A percentile compares a stretch with the other conserved stretches of the same genome.
These are phyloP conservation scores for Drosophila pseudoobscura DNA, from an alignment of 1,140 invertebrate species.

Conservation along the genomic window DNA sequence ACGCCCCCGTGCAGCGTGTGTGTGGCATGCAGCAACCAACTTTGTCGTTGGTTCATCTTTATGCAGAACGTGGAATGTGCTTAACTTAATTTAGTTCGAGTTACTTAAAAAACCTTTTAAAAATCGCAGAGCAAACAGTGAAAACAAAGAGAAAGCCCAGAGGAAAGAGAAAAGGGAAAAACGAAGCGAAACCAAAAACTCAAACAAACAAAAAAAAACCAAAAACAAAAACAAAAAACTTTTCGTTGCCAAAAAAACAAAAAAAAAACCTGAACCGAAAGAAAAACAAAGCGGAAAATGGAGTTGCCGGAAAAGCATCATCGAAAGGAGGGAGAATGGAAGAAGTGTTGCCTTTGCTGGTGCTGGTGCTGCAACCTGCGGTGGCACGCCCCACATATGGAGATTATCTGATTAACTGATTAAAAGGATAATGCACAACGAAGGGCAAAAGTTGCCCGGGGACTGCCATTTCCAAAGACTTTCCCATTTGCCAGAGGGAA, in stretches of 20 bases:
- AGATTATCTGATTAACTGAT: slow-evolving; percentile 80
- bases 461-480: neutral
- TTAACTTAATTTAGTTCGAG: slow-evolving; percentile 79
- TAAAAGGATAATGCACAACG: slow-evolving; percentile 51
- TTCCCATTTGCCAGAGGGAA: neutral
- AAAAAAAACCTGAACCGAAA: neutral
- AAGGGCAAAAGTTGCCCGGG: neutral
- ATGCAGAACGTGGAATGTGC: slow-evolving; percentile 57
- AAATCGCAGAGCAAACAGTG: slow-evolving; percentile 43
- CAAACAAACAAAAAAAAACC: slow-evolving; percentile 29
- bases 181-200: slow-evolving; percentile 7
- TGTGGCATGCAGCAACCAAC: neutral
- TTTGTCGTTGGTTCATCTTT: slow-evolving; percentile 11
- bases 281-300: neutral
- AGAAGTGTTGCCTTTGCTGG: neutral
- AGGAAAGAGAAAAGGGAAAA: slow-evolving; percentile 16
- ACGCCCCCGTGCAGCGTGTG: slow-evolving; percentile 29
- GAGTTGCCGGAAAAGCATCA: neutral
- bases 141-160: slow-evolving; percentile 31
- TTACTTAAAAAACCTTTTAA: slow-evolving; percentile 81
- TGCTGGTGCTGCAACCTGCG: too few relatives aligned
- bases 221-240: neutral
- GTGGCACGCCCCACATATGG: slow-evolving; percentile 51
- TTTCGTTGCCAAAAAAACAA: slow-evolving; percentile 14
- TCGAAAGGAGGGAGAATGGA: neutral